Base-by-base conservation (phyloP, 2,888 invertebrate genomes). In the Listrodromus nycthemerus region DNA sequence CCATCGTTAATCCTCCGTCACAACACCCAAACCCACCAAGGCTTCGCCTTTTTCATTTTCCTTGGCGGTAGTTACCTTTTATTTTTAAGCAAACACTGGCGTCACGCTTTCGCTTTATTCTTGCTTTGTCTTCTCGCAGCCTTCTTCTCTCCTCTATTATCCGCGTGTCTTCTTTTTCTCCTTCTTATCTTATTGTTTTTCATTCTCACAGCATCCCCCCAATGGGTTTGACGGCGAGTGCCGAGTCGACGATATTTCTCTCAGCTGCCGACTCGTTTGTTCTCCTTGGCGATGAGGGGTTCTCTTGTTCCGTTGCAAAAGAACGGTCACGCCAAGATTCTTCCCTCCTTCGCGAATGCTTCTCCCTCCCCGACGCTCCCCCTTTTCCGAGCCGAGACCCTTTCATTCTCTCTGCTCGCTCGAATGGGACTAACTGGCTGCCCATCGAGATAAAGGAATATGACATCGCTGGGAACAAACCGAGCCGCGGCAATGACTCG, bases 401-500 rank as follows among this genome's bases (percentile, higher is more conserved):
- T 65, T 70, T 58, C 74, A 52, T 84, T 75, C 81, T 70, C 78
- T 70, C 78, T 79, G 55, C 80, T 81, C 74, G 63, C 76, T 69
- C 41, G 65, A 76, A 66, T 48, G 55, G 41, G 66, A 65, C 78
- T 71, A 71, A 84, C 74, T 63, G 69, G 24, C 55, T 70, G 27
- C 63, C 69, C 24, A 33, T 8, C 45, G 70, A 58, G 70, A 81
- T 78, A 75, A 81, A 81, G 74, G 81, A 78, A 82, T 41, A 41
- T 79, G 84, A 78, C 78, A 70, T 75, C 79, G 84, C 78, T 75
- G 66, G 78, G 74, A 84, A 78, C 78, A 13, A 41, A 78, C 21
- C 65, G 71, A 58, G 24, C 66, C 74, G 70, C 55, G 48, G 19
- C 73, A 33, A 74, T 65, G 70, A 50, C 70, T 63, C 16, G 74